Base-by-base conservation (phyloP, 2,113 vertebrate genomes). In the Cyprinodon brontotheroides region DNA sequence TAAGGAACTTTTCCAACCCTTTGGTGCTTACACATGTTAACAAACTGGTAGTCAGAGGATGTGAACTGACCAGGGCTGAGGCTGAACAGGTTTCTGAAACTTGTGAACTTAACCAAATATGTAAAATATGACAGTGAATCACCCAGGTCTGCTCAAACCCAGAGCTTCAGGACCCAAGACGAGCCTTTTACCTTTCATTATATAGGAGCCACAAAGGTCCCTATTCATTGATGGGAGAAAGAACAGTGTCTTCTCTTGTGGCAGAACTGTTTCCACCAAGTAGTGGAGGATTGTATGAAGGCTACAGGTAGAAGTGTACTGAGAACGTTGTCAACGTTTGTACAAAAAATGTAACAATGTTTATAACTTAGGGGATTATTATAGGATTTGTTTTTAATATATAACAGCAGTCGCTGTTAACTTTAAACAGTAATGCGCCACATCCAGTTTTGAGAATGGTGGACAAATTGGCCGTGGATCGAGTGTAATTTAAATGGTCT, bases 41-140 rank as follows among this genome's bases (percentile, higher is more conserved):
- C 57, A 68, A 65, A 72, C 60, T 70, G 78, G 79, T 83, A 82
- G 38, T 63, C 37, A 39, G 50, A 57, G 63, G 76, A 82, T 61
- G 39, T 43, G 81, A 78, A 70, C 68, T 78, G 72, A 88, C 64
- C 83, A 74, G 72, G 77, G 74, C 65, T 88, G 78, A 89, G 79
- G 81, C 79, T 86, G 78, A 79, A 75, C 74, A 81, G 63, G 74
- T 86, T 90, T 89, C 53, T 74, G 40, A 65, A 83, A 88, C 83
- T 84, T 84, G 75, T 71, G 65, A 83, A 85, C 82, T 85, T 77
- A 92, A 90, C 89, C 89, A 91, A 93, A 93, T 89, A 89, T 86
- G 81, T 89, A 90, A 85, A 80, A 84, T 87, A 68, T 72, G 57
- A 72, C 86, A 74, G 69, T 79, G 72, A 86, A 86, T 70, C 63